A percentile compares a stretch with the other conserved stretches of the same genome.
These are phyloP conservation scores for Lithophane ornitopus DNA, from an alignment of 2,888 invertebrate species.

Conservation along the genomic window DNA sequence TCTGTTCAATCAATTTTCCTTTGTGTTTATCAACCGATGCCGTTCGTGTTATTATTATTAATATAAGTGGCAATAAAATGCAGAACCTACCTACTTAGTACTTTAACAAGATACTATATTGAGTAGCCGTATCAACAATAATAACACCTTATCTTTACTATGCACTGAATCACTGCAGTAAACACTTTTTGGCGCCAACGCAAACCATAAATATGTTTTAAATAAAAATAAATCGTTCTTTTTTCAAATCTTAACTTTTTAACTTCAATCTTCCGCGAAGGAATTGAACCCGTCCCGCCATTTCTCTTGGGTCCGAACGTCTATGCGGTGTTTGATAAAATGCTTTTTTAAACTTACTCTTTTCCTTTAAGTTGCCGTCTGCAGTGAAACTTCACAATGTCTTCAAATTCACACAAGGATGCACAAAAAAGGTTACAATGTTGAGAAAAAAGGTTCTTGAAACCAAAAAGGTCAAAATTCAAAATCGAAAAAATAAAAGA, in stretches of 20 bases:
- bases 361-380: slow-evolving; percentile 22
- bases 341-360: slow-evolving; percentile 50
- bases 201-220: slow-evolving; percentile 8
- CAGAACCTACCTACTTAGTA: slow-evolving; percentile 18
- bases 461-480: not conserved
- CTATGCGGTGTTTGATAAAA: slow-evolving; percentile 43
- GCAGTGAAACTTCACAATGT: slow-evolving; percentile 25
- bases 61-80: slow-evolving; percentile 37
- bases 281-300: slow-evolving; percentile 27
- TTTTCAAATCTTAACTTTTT: slow-evolving; percentile 30
- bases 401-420: slow-evolving; percentile 40
- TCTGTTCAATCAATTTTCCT: slow-evolving; percentile 14
- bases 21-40: slow-evolving; percentile 12
- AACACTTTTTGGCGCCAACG: slow-evolving; percentile 38
- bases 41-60: slow-evolving; percentile 8
- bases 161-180: slow-evolving; percentile 38
- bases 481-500: not conserved
- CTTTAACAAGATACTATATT: slow-evolving; percentile 27
- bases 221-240: slow-evolving; percentile 21
- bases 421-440: not conserved
- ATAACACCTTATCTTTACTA: slow-evolving; percentile 44
- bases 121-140: slow-evolving; percentile 36
- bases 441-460: not conserved
- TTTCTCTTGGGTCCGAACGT: slow-evolving; percentile 31
- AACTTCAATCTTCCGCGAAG: slow-evolving; percentile 30